A percentile compares a stretch with the other conserved stretches of the same genome.
These are phyloP conservation scores for Trichopoda pennipes DNA, from an alignment of 2,888 invertebrate species.

Conservation along the genomic window DNA sequence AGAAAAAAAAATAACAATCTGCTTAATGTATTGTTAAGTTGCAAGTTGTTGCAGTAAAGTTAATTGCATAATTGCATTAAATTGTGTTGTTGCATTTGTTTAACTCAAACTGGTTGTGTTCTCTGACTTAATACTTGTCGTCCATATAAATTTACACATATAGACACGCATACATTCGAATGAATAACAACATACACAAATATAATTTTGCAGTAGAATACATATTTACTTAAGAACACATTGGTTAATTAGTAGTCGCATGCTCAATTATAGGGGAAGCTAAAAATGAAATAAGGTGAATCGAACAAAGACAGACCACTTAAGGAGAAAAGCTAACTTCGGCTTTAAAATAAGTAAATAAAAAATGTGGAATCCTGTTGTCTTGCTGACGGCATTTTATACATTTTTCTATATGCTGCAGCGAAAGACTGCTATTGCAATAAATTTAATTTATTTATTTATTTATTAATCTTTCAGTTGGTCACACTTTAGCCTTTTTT, in stretches of 20 bases:
- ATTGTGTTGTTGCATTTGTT: slow-evolving; percentile 35
- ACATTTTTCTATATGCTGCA: too few species aligned
- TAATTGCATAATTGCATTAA: slow-evolving; percentile 66
- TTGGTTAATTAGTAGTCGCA: neutral
- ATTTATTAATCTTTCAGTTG: too few species aligned
- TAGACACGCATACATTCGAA: neutral
- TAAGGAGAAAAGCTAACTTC: neutral
- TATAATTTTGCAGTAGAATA: too few species aligned
- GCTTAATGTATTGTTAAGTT: slow-evolving; percentile 36
- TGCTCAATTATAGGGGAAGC: neutral
- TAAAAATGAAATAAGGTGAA: neutral
- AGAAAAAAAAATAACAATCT: slow-evolving; percentile 2
- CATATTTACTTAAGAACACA: neutral
- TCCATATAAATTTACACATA: slow-evolving; percentile 3
- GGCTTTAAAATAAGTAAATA: too few species aligned
- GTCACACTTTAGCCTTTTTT: too few species aligned
- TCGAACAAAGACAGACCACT: neutral
- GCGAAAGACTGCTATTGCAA: too few species aligned
- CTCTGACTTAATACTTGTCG: too few species aligned
- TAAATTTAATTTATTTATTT: too few species aligned
- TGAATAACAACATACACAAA: too few species aligned
- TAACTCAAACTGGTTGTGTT: slow-evolving; percentile 1
- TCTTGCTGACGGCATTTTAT: too few species aligned
- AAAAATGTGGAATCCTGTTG: too few species aligned
- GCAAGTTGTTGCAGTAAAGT: slow-evolving; percentile 42